A percentile compares a stretch with the other conserved stretches of the same genome.
These are phyloP conservation scores for Epizoanthus stellaris DNA, from an alignment of 92 coral and sea anemone genomes.

Conservation along the genomic window DNA sequence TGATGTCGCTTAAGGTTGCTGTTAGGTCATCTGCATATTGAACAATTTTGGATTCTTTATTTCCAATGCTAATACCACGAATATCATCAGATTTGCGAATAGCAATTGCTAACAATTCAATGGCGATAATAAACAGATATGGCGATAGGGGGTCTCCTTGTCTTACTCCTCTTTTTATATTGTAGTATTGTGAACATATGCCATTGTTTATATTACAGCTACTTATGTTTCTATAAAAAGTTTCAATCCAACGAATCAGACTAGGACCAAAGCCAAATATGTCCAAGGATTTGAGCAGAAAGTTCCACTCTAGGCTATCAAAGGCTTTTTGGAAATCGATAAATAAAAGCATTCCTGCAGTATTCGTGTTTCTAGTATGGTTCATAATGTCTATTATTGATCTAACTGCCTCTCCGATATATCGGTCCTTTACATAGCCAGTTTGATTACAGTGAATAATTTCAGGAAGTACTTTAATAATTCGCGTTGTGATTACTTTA, in stretches of 20 bases:
- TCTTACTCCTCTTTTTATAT: slow-evolving; percentile 10
- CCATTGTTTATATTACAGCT: slow-evolving; percentile 24
- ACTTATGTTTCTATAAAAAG: slow-evolving; percentile 1
- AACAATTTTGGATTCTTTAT: slow-evolving; percentile 18
- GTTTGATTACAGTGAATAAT: background rate
- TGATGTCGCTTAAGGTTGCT: background rate
- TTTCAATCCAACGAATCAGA: slow-evolving; percentile 1
- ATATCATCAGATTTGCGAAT: slow-evolving; percentile 1
- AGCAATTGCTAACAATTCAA: slow-evolving; percentile 6
- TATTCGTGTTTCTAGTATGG: background rate
- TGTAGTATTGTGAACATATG: background rate
- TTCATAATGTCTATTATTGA: slow-evolving; percentile 35
- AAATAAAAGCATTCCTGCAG: slow-evolving; percentile 24
- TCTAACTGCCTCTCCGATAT: slow-evolving; percentile 18
- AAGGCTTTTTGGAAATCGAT: slow-evolving; percentile 38
- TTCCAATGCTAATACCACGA: slow-evolving; percentile 19
- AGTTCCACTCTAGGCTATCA: slow-evolving; percentile 23
- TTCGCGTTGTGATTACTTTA: background rate
- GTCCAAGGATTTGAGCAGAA: background rate
- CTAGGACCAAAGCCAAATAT: slow-evolving; percentile 11
- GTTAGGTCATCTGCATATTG: slow-evolving; percentile 34
- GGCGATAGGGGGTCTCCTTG: slow-evolving; percentile 37
- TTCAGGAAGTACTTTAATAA: background rate
- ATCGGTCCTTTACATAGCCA: slow-evolving; percentile 9
- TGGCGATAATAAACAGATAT: slow-evolving; percentile 1